Conservation (phyloP, 2,888 invertebrate genomes). For the Eupithecia inturbata region DNA sequence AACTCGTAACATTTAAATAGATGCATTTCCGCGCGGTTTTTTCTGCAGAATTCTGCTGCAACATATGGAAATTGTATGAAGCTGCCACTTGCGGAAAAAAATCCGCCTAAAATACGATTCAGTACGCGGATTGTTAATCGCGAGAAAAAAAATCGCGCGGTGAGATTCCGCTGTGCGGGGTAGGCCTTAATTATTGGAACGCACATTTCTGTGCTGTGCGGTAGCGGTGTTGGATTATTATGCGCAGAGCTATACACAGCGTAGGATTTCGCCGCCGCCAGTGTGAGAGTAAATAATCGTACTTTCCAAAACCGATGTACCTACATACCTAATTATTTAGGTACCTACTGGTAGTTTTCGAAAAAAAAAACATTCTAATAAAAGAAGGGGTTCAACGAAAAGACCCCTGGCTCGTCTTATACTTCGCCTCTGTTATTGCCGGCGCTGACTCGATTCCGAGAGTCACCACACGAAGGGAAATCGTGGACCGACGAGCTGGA, state of each 20-base stretch:
- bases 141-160: too few species aligned
- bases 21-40: too few species aligned
- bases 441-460: constrained; percentile 55
- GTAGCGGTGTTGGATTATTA: not conserved
- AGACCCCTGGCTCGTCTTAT: not conserved
- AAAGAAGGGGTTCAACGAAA: not conserved
- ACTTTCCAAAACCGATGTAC: not conserved
- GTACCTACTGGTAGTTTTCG: not conserved
- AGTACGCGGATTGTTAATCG: too few species aligned
- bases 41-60: too few species aligned
- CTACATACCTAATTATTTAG: not conserved
- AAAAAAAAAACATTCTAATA: not conserved
- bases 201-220: not conserved
- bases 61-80: too few species aligned
- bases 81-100: too few species aligned
- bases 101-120: too few species aligned
- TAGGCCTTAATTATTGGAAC: too few species aligned
- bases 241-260: not conserved
- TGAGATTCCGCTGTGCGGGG: too few species aligned
- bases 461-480: constrained; percentile 74
- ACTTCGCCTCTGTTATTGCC: not conserved
- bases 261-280: not conserved
- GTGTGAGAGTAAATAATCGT: not conserved
- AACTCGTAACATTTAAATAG: not conserved
- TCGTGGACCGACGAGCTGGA: constrained; percentile 69